Conservation (phyloP, 2,797 vertebrate genomes). For the Myotis findleyi region DNA sequence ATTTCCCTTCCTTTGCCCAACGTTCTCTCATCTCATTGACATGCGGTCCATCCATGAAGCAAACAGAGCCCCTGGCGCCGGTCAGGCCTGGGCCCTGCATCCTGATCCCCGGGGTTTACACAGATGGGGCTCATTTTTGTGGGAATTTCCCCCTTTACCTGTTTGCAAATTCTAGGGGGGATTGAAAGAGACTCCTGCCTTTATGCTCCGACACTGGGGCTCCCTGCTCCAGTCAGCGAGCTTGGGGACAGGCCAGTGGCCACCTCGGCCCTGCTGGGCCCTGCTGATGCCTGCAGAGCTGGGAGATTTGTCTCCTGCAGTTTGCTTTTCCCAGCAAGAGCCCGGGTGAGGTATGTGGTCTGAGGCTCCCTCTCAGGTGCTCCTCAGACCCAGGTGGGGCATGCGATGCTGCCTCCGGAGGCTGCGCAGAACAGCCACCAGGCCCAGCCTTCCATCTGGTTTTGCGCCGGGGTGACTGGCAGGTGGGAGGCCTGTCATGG, state of each 20-base stretch:
- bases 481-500: not conserved
- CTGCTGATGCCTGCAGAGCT: constrained; percentile 75
- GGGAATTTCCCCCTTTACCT: constrained; percentile 22
- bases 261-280: constrained; percentile 60
- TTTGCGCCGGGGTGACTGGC: not conserved
- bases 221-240: constrained; percentile 51
- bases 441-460: constrained; percentile 66
- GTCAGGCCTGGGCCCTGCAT: not conserved
- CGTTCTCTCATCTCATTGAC: not conserved
- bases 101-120: not conserved
- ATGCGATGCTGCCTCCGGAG: constrained; percentile 35
- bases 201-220: constrained; percentile 63
- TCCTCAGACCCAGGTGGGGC: constrained; percentile 64
- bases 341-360: constrained; percentile 64
- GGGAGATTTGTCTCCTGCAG: constrained; percentile 75
- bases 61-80: not conserved
- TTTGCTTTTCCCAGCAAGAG: constrained; percentile 71
- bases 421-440: not conserved
- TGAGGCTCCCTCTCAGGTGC: constrained; percentile 54
- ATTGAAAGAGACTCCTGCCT: constrained; percentile 66
- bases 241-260: constrained; percentile 69
- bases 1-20: constrained; percentile 26
- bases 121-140: not conserved
- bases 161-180: constrained; percentile 54
- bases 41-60: not conserved